Evolutionary conservation across 2,888 invertebrate genomes (phyloP), one percentile per base, ranked within the genome.

Genomic region (Limnephilus marmoratus): DNA sequence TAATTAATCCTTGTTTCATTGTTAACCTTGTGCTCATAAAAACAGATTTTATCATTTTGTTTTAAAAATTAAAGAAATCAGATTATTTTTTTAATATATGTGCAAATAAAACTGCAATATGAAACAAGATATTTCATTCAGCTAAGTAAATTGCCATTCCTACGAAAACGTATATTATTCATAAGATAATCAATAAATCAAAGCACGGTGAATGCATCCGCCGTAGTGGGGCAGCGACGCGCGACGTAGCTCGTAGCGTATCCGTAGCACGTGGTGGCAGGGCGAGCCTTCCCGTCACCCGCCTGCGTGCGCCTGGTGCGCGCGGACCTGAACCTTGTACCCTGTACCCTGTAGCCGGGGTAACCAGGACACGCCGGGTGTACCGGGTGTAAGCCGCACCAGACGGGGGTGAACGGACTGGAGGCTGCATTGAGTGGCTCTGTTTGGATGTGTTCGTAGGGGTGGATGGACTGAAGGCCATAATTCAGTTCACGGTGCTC

Each of bases 221-320:
- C 24, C 68, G 68, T 68, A 68, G 68, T 24, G 68, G 24, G 34
- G 83, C 83, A 34, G 83, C 82, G 34, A 49, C 29, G 37, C 45
- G 45, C 45, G 45, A 45, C 82, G 82, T 34, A 34, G 82, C 82
- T 34, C 83, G 83, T 83, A 83, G 83, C 83, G 83, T 41, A 83
- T 34, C 24, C 83, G 83, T 83, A 83, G 83, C 83, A 83, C 83
- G 83, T 83, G 83, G 83, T 34, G 83, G 18, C 37, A 83, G 34
- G 83, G 83, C 83, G 37, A 37, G 83, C 9, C 68, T 9, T 68
- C 53, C 18, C 53, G 53, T 18, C 83, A 24, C 37, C 82, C 82
- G 34, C 37, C 83, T 83, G 83, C 83, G 83, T 41, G 83, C 15
- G 24, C 7, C 37, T 18, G 83, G 83, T 83, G 83, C 83, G 83